phyloP scores from a whole-genome alignment of 2,113 vertebrate species.

The Gavia stellata region DNA sequence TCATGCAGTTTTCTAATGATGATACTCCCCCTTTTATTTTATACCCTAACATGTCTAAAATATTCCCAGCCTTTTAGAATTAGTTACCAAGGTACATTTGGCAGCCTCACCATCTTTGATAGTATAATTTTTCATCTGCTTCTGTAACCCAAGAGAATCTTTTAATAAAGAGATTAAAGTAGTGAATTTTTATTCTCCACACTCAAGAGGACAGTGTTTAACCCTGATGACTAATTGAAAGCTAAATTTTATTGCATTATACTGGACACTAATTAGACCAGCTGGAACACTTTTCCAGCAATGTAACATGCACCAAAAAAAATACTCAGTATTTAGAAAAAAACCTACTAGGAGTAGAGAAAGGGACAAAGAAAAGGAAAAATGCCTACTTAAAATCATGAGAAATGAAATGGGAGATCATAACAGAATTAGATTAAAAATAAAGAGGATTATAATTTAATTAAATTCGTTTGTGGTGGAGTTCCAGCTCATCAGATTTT shows the following conservation, averaged over 20 bases:
- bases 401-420: not conserved
- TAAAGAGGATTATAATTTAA: slow-evolving; percentile 16
- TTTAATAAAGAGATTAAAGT: slow-evolving; percentile 63
- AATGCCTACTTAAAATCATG: not conserved
- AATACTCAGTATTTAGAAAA: not conserved
- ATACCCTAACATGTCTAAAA: slow-evolving; percentile 4
- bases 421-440: slow-evolving; percentile 17
- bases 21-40: not conserved
- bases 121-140: slow-evolving; percentile 43
- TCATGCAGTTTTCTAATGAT: not conserved
- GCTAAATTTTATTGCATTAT: not conserved
- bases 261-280: slow-evolving; percentile 1
- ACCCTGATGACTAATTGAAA: slow-evolving; percentile 39
- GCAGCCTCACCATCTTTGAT: slow-evolving; percentile 9
- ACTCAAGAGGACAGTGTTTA: not conserved
- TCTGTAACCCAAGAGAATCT: slow-evolving; percentile 27
- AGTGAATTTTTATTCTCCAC: not conserved
- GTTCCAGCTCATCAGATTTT: not conserved
- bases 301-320: not conserved
- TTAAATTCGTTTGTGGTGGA: not conserved
- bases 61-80: slow-evolving; percentile 3
- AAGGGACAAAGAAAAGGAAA: not conserved
- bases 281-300: slow-evolving; percentile 4
- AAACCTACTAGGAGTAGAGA: not conserved
- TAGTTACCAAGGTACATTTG: slow-evolving; percentile 26